These are phyloP conservation scores for Homarus americanus DNA, from an alignment of 1,140 invertebrate genomes.

Conservation along the genomic window DNA sequence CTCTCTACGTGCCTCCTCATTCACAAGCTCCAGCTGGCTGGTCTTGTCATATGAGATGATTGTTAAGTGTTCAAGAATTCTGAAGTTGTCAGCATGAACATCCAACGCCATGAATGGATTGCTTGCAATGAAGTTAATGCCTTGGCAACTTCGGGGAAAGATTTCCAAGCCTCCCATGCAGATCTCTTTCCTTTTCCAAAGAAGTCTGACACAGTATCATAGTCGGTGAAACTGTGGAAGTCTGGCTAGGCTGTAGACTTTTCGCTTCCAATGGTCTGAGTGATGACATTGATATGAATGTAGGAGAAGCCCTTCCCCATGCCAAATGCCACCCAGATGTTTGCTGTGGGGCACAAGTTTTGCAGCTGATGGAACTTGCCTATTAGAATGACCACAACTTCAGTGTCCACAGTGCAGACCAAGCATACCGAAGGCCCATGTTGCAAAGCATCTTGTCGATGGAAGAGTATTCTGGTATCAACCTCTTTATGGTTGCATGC, in stretches of 20 bases:
- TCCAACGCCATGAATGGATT: background rate
- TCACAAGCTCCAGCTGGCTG: conserved; percentile 23
- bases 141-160: conserved; percentile 26
- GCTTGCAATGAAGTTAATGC: conserved; percentile 13
- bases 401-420: background rate
- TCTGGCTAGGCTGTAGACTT: conserved; percentile 48
- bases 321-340: conserved; percentile 40
- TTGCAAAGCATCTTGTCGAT: conserved; percentile 30
- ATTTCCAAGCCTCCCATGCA: conserved; percentile 39
- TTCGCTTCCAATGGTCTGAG: conserved; percentile 36
- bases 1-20: conserved; percentile 28
- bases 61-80: conserved; percentile 39
- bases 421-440: conserved; percentile 12
- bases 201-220: conserved; percentile 31
- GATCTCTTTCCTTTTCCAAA: conserved; percentile 36
- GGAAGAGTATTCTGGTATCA: conserved; percentile 19
- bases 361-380: conserved; percentile 55
- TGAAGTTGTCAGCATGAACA: conserved; percentile 30
- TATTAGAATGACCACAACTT: no score
- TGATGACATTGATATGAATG: conserved; percentile 36
- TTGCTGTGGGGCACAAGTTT: conserved; percentile 16
- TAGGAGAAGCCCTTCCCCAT: conserved; percentile 19
- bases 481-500: conserved; percentile 48
- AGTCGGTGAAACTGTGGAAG: conserved; percentile 49
- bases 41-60: conserved; percentile 29